Evolutionary conservation across 1,140 invertebrate genomes (phyloP).

Genomic region (Leptoteleia sp.): DNA sequence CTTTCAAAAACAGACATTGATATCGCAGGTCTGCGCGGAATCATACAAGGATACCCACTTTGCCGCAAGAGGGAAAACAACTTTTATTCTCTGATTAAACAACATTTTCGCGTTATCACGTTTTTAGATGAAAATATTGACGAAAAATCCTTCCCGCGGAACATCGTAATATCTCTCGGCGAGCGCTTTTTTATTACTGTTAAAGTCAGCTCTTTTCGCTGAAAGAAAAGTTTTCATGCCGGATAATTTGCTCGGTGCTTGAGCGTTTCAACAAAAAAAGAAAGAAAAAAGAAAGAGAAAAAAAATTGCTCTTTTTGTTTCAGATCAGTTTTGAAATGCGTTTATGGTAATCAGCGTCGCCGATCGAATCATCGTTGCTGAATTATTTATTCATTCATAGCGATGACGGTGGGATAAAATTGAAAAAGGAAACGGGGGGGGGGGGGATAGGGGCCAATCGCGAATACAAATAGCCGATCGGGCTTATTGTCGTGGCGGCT

Average conservation of each 20-base stretch:
- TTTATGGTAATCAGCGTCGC: slow-evolving; percentile 42
- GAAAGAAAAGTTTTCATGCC: slow-evolving; percentile 57
- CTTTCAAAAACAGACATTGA: slow-evolving; percentile 34
- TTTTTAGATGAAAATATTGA: slow-evolving; percentile 64
- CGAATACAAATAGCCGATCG: slow-evolving; percentile 62
- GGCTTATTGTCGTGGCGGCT: slow-evolving; percentile 45
- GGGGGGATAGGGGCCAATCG: no score
- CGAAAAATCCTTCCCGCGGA: slow-evolving; percentile 47
- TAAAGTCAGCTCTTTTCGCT: slow-evolving; percentile 48
- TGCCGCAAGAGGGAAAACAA: slow-evolving; percentile 42
- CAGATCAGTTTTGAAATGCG: slow-evolving; percentile 36
- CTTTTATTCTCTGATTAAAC: slow-evolving; percentile 61
- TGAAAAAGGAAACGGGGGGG: no score
- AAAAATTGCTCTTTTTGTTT: slow-evolving; percentile 38
- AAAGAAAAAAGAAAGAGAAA: no score
- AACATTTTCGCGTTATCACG: slow-evolving; percentile 60
- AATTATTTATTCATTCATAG: slow-evolving; percentile 10
- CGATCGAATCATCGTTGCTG: slow-evolving; percentile 19
- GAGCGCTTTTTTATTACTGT: slow-evolving; percentile 49
- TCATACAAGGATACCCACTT: slow-evolving; percentile 58
- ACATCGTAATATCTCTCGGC: slow-evolving; percentile 47
- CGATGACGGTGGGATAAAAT: background rate
- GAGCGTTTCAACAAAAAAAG: slow-evolving; percentile 37
- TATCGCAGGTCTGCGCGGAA: slow-evolving; percentile 12
- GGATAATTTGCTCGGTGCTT: slow-evolving; percentile 41